Conservation (phyloP, 2,113 vertebrate genomes). For the Nannospalax galili region DNA sequence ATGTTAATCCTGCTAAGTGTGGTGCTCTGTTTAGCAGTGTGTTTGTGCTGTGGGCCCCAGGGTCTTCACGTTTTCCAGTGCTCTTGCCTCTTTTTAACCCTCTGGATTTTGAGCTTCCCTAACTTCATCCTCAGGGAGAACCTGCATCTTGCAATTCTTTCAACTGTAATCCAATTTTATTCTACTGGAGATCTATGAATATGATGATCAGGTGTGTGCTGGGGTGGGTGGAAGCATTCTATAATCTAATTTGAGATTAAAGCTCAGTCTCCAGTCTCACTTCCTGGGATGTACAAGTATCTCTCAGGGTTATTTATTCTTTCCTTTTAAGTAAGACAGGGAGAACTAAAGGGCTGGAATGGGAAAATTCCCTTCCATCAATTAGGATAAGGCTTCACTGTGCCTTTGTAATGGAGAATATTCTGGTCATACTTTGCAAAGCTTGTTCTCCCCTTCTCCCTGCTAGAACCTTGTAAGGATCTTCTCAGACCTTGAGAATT, state of each 20-base stretch:
- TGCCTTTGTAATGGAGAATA: neutral
- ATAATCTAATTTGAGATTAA: neutral
- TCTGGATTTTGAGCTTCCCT: neutral
- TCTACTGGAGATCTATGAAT: neutral
- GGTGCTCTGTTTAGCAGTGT: neutral
- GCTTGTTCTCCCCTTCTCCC: neutral
- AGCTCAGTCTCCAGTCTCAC: neutral
- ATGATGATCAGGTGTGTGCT: neutral
- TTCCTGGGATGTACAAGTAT: neutral
- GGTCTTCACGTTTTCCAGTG: neutral
- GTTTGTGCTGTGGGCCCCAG: neutral
- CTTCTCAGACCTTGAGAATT: conserved; percentile 13
- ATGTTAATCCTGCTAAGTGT: neutral
- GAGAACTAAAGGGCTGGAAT: neutral
- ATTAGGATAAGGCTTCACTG: neutral
- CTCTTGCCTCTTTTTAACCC: neutral
- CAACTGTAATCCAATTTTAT: neutral
- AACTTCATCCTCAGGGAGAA: neutral
- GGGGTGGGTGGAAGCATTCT: neutral
- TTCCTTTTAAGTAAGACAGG: neutral
- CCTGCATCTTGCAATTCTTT: neutral
- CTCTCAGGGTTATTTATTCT: neutral
- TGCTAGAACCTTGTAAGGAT: neutral
- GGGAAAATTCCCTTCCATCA: neutral
- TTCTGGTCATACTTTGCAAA: neutral